Evolutionary conservation across 1,140 invertebrate species (phyloP).

Genomic region (Aphaenogaster ashmeadi): DNA sequence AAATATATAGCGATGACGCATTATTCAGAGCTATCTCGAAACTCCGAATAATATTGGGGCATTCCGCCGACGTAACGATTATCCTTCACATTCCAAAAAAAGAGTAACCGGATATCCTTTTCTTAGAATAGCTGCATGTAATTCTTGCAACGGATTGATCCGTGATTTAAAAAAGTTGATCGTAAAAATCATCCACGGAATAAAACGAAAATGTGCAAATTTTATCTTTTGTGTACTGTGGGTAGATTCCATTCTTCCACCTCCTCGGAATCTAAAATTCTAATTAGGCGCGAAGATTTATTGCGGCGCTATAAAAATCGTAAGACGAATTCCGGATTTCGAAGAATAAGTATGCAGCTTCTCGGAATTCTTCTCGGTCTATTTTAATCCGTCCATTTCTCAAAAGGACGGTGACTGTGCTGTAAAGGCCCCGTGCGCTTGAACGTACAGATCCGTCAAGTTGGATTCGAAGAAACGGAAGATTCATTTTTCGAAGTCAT

Average conservation of each 20-base stretch:
- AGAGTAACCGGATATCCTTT: constrained; percentile 1
- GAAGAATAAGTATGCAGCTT: neutral
- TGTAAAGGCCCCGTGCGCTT: neutral
- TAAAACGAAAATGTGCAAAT: neutral
- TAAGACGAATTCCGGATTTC: neutral
- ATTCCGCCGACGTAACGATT: constrained; percentile 14
- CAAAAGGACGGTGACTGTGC: neutral
- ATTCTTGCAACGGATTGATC: neutral
- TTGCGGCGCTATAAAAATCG: neutral
- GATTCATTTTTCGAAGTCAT: neutral
- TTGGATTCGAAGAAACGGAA: neutral
- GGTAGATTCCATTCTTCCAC: neutral
- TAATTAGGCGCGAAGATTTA: constrained; percentile 3
- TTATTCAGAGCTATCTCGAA: neutral
- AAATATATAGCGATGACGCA: constrained; percentile 43
- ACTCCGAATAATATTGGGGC: constrained; percentile 23
- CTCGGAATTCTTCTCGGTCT: neutral
- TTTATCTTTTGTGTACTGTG: neutral
- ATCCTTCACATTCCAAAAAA: constrained; percentile 27
- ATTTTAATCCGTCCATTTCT: neutral
- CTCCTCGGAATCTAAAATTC: neutral
- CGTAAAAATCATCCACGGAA: neutral
- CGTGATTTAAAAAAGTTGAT: constrained; percentile 3
- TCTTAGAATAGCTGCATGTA: no score
- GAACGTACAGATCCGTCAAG: neutral